Percentiles rank a stretch among this genome's conserved stretches.
Evolutionary conservation across 2,797 vertebrate species (phyloP).

Genomic region (Onychomys torridus): DNA sequence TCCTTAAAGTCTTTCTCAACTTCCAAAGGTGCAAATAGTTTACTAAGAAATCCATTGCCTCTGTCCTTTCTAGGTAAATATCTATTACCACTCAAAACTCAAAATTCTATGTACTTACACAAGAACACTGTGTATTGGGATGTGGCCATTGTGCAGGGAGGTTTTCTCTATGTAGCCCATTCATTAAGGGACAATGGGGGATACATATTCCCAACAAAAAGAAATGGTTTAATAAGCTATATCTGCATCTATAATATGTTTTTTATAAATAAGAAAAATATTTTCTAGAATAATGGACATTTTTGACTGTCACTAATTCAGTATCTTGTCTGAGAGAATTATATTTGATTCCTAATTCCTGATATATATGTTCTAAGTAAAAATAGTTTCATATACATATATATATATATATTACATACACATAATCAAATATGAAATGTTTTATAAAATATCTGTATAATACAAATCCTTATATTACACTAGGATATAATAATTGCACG

Average conservation of each 20-base stretch:
- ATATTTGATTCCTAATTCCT: not conserved
- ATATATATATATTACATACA: too few relatives aligned
- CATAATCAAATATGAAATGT: not conserved
- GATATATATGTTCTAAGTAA: not conserved
- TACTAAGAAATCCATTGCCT: not conserved
- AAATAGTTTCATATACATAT: not conserved
- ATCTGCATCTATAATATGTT: not conserved
- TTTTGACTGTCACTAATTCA: not conserved
- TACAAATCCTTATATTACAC: not conserved
- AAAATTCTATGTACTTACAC: not conserved
- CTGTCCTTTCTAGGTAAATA: conserved; percentile 9
- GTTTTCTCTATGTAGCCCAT: not conserved
- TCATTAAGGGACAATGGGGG: not conserved
- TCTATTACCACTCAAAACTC: not conserved
- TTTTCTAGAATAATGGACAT: conserved; percentile 3
- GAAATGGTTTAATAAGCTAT: not conserved
- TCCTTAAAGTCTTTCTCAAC: not conserved
- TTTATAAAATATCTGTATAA: not conserved
- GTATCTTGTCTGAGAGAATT: not conserved
- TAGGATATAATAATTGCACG: not conserved
- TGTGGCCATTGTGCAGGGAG: not conserved
- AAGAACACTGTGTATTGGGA: not conserved
- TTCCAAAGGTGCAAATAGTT: conserved; percentile 18
- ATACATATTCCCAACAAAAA: not conserved
- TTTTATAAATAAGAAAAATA: conserved; percentile 29